Base-by-base conservation (phyloP, 1,140 invertebrate genomes). In the Hirudo medicinalis region DNA sequence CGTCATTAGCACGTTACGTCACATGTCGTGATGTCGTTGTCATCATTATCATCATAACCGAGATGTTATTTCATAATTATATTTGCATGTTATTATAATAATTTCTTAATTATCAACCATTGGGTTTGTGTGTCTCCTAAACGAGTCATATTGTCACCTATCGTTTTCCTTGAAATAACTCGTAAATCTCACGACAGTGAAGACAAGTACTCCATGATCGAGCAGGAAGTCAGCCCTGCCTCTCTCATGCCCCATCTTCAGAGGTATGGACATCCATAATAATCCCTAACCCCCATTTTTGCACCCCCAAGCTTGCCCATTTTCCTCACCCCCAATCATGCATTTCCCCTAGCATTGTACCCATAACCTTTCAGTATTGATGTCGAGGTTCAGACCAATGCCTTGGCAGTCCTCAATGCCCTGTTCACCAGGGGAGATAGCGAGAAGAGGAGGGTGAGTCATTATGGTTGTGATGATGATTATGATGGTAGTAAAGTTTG, bases 331-430 rank as follows among this genome's bases (percentile, higher is more conserved):
- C 25, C 20, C 25, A 57, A 57, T 57, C 9, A n/a, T n/a, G n/a
- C n/a, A n/a, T n/a, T n/a, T n/a, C n/a, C n/a, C n/a, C n/a, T n/a
- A n/a, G n/a, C n/a, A n/a, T n/a, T n/a, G n/a, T n/a, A n/a, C n/a
- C n/a, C n/a, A n/a, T n/a, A n/a, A n/a, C 20, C 17, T 22, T 25
- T 2, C 53, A 70, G 69, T 70, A 9, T 13, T 13, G 53, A 49
- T 20, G 69, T 73, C 49, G 89, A 91, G 40, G 90, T 95, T 75
- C 91, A 94, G 77, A 92, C 94, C 80, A 94, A 94, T 84, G 88
- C 91, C 2, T 89, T 97, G 75, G 92, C 93, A 17, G 82, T 97
- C 3, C 90, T 97, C 49, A 97, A 97, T 85, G 92, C 93, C 20
- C 84, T 97, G 66, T 89, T 96, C 76, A 83, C 88, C 43, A 93